Evolutionary conservation across 2,797 vertebrate genomes (phyloP), one percentile per base, ranked within the genome.

Genomic region (Momotus momota): DNA sequence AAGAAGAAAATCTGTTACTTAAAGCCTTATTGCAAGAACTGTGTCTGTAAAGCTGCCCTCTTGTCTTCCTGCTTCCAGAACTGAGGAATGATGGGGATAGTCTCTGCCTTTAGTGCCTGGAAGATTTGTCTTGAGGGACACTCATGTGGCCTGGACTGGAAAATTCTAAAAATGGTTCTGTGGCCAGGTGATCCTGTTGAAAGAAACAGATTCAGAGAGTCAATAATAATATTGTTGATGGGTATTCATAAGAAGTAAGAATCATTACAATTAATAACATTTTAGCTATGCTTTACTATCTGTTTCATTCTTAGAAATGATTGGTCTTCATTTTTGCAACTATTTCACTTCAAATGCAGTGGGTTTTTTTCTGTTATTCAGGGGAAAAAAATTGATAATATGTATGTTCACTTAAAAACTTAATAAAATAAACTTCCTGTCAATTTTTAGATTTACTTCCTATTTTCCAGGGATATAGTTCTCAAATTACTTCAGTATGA

Each of bases 401-500:
- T 72, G 3, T 40, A 60, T 85, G 49, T 61, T 86, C 3, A 35
- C 46, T 12, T 80, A 52, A 83, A 86, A 91, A 33, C 19, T 79
- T 55, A 72, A 58, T 82, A 84, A 93, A 93, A 80, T 65, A 90
- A 87, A 14, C 48, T 91, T 95, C 45, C 87, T 74, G 38, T 92
- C 77, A 20, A 95, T 90, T 82, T 96, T 94, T 88, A 94, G 52
- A 92, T 92, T 92, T 94, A 64, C 60, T 66, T 96, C 54, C 94
- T 97, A 55, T 96, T 92, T 97, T 93, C 60, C 95, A 99, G 99
- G 98, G 99, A 99, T 61, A 99, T 99, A 96, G 99, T 99, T 77
- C 98, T 99, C 91, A 99, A 99, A 97, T 98, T 99, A 94, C 98
- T 99, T 96, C 99, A 99, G 86, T 99, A 98, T 75, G 99, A 99